Conservation (phyloP, 2,888 invertebrate genomes). For the Epirrhoe alternata region DNA sequence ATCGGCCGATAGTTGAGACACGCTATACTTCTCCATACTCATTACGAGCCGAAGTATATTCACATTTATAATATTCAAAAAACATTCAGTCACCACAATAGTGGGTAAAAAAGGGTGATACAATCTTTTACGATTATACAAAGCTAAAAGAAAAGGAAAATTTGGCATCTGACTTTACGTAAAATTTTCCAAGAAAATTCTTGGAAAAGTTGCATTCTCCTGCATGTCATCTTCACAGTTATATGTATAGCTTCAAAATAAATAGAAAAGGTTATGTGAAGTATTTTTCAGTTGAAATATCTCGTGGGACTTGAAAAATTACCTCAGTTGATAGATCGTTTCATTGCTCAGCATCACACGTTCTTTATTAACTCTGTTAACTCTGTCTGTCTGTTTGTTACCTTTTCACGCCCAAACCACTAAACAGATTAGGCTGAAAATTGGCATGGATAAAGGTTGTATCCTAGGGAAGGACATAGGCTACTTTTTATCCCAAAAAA, state of each 20-base stretch:
- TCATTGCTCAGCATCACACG: background rate
- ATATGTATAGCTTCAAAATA: background rate
- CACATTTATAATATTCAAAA: background rate
- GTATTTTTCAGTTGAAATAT: background rate
- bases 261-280: background rate
- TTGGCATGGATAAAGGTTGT: no score
- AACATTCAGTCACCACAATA: no score
- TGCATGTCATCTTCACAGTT: background rate
- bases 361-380: no score
- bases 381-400: no score
- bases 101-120: no score
- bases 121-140: no score
- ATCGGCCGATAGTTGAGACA: no score
- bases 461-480: no score
- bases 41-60: conserved; percentile 45
- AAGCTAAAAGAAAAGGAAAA: background rate
- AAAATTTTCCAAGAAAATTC: background rate
- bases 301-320: background rate
- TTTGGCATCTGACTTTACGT: background rate
- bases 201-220: background rate
- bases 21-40: no score
- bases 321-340: background rate
- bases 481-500: no score
- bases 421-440: no score
- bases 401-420: no score